These are phyloP conservation scores for Antheraea assamensis DNA, from an alignment of 2,888 invertebrate species.

Conservation along the genomic window DNA sequence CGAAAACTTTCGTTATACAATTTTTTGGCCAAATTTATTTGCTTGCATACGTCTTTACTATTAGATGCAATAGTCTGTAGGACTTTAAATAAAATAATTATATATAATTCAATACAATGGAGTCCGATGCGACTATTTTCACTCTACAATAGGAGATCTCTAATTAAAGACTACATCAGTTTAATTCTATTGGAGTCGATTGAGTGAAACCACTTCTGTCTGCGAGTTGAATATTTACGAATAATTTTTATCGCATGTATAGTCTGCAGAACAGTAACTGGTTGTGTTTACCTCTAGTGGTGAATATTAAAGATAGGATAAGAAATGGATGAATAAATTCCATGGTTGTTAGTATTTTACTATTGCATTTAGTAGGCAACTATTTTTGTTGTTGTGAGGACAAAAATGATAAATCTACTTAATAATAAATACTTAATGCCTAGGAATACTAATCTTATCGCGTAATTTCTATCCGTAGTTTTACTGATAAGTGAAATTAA, in stretches of 20 bases:
- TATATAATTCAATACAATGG: too few species aligned
- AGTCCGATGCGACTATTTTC: neutral
- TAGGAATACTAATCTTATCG: neutral
- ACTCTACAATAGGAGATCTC: constrained; percentile 2
- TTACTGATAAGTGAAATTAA: neutral
- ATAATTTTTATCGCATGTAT: neutral
- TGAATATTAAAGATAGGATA: neutral
- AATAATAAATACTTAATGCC: neutral
- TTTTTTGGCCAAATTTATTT: too few species aligned
- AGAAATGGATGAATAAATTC: neutral
- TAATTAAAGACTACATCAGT: constrained; percentile 6
- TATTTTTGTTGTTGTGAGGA: neutral
- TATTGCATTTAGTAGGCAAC: neutral
- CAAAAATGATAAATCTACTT: neutral
- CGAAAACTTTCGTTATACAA: neutral
- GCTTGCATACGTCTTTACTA: too few species aligned
- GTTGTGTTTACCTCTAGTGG: neutral
- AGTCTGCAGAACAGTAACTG: neutral
- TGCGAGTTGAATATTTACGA: neutral
- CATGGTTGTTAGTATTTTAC: neutral
- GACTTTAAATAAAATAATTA: too few species aligned
- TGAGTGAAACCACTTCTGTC: neutral
- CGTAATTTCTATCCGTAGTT: neutral
- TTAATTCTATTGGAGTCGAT: neutral
- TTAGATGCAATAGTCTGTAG: too few species aligned